Evolutionary conservation across 2,888 invertebrate species (phyloP), one percentile per base, ranked within the genome.

Genomic region (Callyntrura sp.): DNA sequence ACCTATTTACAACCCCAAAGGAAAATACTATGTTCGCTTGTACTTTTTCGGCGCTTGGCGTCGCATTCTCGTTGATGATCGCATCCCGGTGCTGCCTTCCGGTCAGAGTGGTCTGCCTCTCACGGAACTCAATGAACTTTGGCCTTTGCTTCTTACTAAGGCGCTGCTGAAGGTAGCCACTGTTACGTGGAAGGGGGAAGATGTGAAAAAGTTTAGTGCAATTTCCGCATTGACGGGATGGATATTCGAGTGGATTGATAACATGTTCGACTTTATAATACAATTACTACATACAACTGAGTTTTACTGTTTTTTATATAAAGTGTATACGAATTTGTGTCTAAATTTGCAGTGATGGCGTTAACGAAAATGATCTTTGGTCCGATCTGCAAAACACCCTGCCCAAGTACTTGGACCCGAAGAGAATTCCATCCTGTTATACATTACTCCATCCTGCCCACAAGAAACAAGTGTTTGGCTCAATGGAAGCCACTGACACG

Each of bases 41-140:
- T 92, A 90, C 78, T 92, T 84, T 51, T 76, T 91, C 90, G 92
- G 91, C 1, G 23, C 83, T 0, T 92, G 92, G 92, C 86, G 92
- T 62, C 81, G 88, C 9, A 92, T 92, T n/a, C 55, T 85, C 6
- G 92, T 92, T 9, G 92, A 92, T 55, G 92, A 92, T 43, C 68
- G 70, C 28, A 90, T 92, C 35, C 92, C 92, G 12, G 62, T 92
- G 14, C 73, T 90, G 1, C 73, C 35, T 0, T 79, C 25, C 28
- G 91, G 90, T 8, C 65, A 60, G 0, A 57, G 81, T 43, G 92
- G 85, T 14, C 70, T 92, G 6, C 91, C 92, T 6, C 43, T 92
- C 8, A 91, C 92, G 0, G 23, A 45, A 5, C 43, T 20, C 1
- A 89, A 90, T 23, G 92, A 92, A 73, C 65, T 92, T 4, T 92